Base-by-base conservation (phyloP, 2,113 vertebrate genomes). In the Nothobranchius furzeri region DNA sequence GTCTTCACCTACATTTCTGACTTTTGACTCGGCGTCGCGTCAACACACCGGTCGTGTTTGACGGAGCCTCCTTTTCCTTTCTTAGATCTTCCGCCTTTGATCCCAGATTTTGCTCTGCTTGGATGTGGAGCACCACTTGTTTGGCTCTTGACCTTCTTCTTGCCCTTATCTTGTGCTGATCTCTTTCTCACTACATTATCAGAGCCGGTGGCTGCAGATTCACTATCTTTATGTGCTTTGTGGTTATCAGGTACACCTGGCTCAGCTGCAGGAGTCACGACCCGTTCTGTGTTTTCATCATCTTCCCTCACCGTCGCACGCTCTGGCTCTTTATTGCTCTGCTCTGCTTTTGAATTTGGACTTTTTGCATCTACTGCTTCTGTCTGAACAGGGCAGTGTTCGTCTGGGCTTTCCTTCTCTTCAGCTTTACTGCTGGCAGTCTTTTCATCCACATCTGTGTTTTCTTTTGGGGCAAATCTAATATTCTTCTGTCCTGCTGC, bases 81-180 rank as follows among this genome's bases (percentile, higher is more conserved):
- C 47, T 75, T 68, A 57, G 78, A 66, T 12, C 40, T 43, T 49
- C 58, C 51, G 55, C 35, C 73, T 79, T 76, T 83, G 68, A 57
- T 68, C 51, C 40, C 64, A 46, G 56, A 8, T 42, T 47, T 85
- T 68, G 67, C 67, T 69, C 47, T 76, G 54, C 58, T 24, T 45
- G 17, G 43, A 55, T 51, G 70, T 6, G 8, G 45, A 45, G 67
- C 45, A 36, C 59, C 54, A 43, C 59, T 52, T 84, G 84, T 81
- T 77, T 73, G 88, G 66, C 82, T 75, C 75, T 82, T 84, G 77
- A 84, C 81, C 81, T 88, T 85, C 66, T 75, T 45, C 36, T 24
- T 62, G 56, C 36, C 70, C 53, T 68, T 85, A 88, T 87, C 77
- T 9, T 24, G 37, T 7, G 3, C 75, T 47, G 61, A 83, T 90